Base-by-base conservation (phyloP, 2,888 invertebrate genomes). In the Seladonia tumulorum region DNA sequence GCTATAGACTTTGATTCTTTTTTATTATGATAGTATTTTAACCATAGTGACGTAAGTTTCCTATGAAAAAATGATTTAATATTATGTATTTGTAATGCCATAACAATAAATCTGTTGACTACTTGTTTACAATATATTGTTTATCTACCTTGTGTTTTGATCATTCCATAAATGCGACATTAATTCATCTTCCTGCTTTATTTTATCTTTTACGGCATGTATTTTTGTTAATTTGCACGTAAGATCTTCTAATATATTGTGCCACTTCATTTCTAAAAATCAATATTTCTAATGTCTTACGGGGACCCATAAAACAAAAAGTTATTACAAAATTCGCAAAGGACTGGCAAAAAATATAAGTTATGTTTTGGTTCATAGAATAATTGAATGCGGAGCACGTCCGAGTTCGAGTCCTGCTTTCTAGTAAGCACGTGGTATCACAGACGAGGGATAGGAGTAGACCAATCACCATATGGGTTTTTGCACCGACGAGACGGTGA, bases 41-140 rank as follows among this genome's bases (percentile, higher is more conserved):
- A 85, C 95, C 95, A 95, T 42, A 88, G 84, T 14, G 91, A 87
- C 5, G 95, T 87, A 72, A 93, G 90, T 82, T 92, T 88, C 86
- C 95, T 95, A 90, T 47, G 83, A 14, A 66, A 25, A 10, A 57
- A 72, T 60, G 0, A 14, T 72, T 42, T n/a, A 35, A 16, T 60
- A 25, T 22, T 29, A 70, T 35, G 35, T 8, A 45, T 47, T 74
- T 66, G 12, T 18, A 12, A 49, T 18, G 47, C 5, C 47, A 25
- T 68, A 72, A 63, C 8, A 75, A 57, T 22, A 70, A 42, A 70
- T 42, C 14, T 66, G 22, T 42, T 42, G 39, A 70, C 42, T 39
- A 42, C 14, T 70, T 57, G n/a, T 14, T 39, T 79, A 25, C 2
- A 39, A 1, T 35, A 10, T 35, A 39, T 18, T 66, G 35, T 66